Conservation (phyloP, 2,888 invertebrate species). For the Andrena bicolor region DNA sequence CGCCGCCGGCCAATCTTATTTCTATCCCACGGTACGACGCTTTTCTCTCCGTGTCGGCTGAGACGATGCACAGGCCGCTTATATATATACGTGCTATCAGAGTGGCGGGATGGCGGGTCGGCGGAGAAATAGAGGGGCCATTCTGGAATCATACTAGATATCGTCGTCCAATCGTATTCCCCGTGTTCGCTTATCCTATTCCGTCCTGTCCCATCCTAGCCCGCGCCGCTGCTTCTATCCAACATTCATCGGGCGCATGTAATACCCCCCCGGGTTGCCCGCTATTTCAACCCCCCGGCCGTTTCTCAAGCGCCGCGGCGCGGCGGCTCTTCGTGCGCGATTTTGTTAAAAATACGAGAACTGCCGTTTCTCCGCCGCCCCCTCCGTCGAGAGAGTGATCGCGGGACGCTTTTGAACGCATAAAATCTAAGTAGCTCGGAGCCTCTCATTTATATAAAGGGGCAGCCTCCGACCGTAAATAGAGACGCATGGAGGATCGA, state of each 20-base stretch:
- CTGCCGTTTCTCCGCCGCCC: background rate
- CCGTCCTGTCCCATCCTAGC: slow-evolving; percentile 60
- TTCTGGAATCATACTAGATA: slow-evolving; percentile 76
- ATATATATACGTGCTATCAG: slow-evolving; percentile 56
- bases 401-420: slow-evolving; percentile 38
- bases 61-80: slow-evolving; percentile 69
- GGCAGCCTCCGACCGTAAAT: slow-evolving; percentile 49
- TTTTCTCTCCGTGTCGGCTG: slow-evolving; percentile 27
- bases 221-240: slow-evolving; percentile 66
- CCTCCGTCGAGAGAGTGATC: slow-evolving; percentile 25
- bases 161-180: slow-evolving; percentile 75
- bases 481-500: slow-evolving; percentile 30
- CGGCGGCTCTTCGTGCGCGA: slow-evolving; percentile 43
- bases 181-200: slow-evolving; percentile 75
- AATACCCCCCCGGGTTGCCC: slow-evolving; percentile 60
- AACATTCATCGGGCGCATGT: slow-evolving; percentile 77
- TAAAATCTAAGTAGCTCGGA: slow-evolving; percentile 31
- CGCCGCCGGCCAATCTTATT: slow-evolving; percentile 64
- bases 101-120: slow-evolving; percentile 38
- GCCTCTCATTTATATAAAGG: slow-evolving; percentile 4
- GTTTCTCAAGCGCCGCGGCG: slow-evolving; percentile 42
- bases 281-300: slow-evolving; percentile 24
- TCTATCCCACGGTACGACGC: slow-evolving; percentile 55
- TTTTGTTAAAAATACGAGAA: slow-evolving; percentile 58
- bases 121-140: slow-evolving; percentile 65